Conservation (phyloP, 1,140 invertebrate species). For the Drosophila grimshawi region DNA sequence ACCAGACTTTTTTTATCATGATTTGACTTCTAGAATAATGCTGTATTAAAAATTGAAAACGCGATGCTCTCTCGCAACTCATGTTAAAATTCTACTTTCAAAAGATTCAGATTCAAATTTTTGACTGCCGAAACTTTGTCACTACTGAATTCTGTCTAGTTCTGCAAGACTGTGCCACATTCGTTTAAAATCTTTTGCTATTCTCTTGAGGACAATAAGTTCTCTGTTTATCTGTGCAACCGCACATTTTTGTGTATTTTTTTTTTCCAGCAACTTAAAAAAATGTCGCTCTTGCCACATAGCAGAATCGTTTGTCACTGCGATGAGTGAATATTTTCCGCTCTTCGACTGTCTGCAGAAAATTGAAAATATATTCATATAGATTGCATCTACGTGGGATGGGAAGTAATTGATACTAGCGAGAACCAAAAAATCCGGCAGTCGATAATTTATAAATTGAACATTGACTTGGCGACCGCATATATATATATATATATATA, state of each 20-base stretch:
- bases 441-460: constrained; percentile 13
- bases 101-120: no score
- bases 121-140: no score
- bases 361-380: constrained; percentile 3
- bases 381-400: constrained; percentile 1
- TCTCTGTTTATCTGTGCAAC: constrained; percentile 22
- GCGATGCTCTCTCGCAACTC: no score
- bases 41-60: no score
- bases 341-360: constrained; percentile 10
- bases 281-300: constrained; percentile 42
- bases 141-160: no score
- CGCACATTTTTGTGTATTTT: constrained; percentile 23
- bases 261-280: constrained; percentile 27
- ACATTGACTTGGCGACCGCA: neutral
- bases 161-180: neutral
- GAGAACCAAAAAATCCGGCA: constrained; percentile 3
- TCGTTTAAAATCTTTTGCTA: neutral
- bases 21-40: no score
- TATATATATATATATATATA: neutral
- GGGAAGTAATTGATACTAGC: neutral
- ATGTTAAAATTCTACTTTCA: no score
- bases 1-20: no score
- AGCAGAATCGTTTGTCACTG: constrained; percentile 65
- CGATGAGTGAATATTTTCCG: constrained; percentile 29
- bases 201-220: constrained; percentile 23